Percentiles rank a stretch among this genome's conserved stretches.
Evolutionary conservation across 2,888 invertebrate genomes (phyloP).

Genomic region (Diploptera punctata): DNA sequence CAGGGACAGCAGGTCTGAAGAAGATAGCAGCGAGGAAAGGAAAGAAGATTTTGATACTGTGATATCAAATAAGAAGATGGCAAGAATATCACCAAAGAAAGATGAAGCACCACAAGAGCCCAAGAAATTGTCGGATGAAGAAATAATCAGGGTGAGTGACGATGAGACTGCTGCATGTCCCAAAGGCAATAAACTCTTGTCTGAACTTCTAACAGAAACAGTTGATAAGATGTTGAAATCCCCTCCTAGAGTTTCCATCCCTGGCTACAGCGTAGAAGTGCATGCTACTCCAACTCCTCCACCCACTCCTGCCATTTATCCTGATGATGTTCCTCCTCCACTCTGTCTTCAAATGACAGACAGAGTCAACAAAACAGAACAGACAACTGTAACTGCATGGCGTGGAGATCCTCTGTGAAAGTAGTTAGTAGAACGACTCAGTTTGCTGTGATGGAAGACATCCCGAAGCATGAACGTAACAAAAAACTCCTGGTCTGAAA

Average conservation of each 20-base stretch:
- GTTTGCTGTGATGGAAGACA: conserved; percentile 6
- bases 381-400: conserved; percentile 47
- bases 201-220: conserved; percentile 37
- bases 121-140: conserved; percentile 36
- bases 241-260: conserved; percentile 32
- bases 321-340: conserved; percentile 35
- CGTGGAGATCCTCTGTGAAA: conserved; percentile 51
- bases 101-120: neutral
- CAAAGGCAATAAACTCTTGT: neutral
- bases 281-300: conserved; percentile 39
- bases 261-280: conserved; percentile 26
- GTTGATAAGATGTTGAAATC: conserved; percentile 25
- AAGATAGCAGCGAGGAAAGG: neutral
- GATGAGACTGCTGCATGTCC: conserved; percentile 9
- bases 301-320: conserved; percentile 28
- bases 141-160: conserved; percentile 42
- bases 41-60: conserved; percentile 16
- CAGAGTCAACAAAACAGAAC: conserved; percentile 47
- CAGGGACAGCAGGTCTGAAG: neutral
- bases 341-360: conserved; percentile 48
- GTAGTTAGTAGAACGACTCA: conserved; percentile 33
- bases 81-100: neutral
- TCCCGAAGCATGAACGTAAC: neutral
- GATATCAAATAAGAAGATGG: conserved; percentile 13
- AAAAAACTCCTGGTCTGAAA: conserved; percentile 28